phyloP scores from a whole-genome alignment of 2,113 vertebrate species.

The Ailurus styani region DNA sequence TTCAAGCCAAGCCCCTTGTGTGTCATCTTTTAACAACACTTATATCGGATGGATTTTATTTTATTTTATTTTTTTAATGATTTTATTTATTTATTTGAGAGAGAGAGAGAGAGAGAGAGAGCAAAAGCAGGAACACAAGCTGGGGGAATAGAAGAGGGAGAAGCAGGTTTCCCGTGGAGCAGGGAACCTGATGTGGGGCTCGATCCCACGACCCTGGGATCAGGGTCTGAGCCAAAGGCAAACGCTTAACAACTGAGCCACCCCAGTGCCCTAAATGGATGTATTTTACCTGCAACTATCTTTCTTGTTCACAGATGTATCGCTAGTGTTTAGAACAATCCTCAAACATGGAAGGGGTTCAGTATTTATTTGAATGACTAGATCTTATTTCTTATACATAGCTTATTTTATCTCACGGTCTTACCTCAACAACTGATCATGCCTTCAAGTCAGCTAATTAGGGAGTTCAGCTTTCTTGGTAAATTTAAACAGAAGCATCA shows the following conservation, averaged over 20 bases:
- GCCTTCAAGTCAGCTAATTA: conserved; percentile 5
- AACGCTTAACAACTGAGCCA: too few relatives aligned
- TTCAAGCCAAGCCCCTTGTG: neutral
- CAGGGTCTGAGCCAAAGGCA: too few relatives aligned
- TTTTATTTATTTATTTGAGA: too few relatives aligned
- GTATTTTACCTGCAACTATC: neutral
- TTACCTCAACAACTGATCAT: neutral
- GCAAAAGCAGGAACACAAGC: too few relatives aligned
- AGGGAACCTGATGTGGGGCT: too few relatives aligned
- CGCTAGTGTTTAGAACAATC: neutral
- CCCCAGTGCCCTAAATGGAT: too few relatives aligned
- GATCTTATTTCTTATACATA: neutral
- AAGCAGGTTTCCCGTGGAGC: too few relatives aligned
- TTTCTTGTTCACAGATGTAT: neutral
- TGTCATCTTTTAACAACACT: neutral
- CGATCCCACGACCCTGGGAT: too few relatives aligned
- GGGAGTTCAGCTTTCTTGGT: neutral
- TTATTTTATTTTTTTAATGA: too few relatives aligned
- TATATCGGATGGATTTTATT: neutral
- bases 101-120: too few relatives aligned
- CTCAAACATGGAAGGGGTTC: neutral
- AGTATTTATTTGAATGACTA: neutral
- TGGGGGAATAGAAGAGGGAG: too few relatives aligned
- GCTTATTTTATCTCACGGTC: neutral
- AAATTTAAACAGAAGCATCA: neutral